Base-by-base conservation (phyloP, 2,888 invertebrate genomes). In the Onthophagus sagittarius region DNA sequence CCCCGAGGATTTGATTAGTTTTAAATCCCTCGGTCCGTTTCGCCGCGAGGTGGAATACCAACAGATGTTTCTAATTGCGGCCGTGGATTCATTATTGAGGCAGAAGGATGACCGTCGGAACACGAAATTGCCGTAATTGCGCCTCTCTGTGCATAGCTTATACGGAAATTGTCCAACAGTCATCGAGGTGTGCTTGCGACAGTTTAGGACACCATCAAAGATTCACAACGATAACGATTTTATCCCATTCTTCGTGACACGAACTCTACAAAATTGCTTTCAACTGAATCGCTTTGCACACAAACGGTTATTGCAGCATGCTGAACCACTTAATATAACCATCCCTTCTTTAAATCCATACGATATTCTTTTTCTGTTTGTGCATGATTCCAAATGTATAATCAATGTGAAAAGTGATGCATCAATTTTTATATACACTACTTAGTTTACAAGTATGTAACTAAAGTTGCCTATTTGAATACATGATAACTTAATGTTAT, bases 1-100 rank as follows among this genome's bases (percentile, higher is more conserved):
- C 23, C 31, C 7, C 31, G 23, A 67, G 67, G 31, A 23, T 32
- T 23, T 67, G 67, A 67, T 67, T 67, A 67, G 67, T 67, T 67
- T 67, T 67, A 67, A 67, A 67, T 23, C 67, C 32, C 31, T 23
- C 39, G 39, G 39, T 23, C 39, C 39, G 39, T 2, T 53, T 11
- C 9, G 11, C 39, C 39, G 67, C 32, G 23, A 67, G 67, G 31
- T 13, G 67, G n/a, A 32, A 23, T 23, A 67, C 31, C 31, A 67
- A 67, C 67, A 67, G 32, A 32, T 23, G 31, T 67, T 67, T 23
- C 15, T 67, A 23, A 67, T 67, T 67, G 39, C 11, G 39, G 39
- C 39, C 39, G 39, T 7, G 39, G 39, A 53, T 53, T 53, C 39
- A 53, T 53, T 53, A 53, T 53, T 53, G 39, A 53, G 39, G 39